These are phyloP conservation scores for Agrotis exclamationis DNA, from an alignment of 2,888 invertebrate species.

Conservation along the genomic window DNA sequence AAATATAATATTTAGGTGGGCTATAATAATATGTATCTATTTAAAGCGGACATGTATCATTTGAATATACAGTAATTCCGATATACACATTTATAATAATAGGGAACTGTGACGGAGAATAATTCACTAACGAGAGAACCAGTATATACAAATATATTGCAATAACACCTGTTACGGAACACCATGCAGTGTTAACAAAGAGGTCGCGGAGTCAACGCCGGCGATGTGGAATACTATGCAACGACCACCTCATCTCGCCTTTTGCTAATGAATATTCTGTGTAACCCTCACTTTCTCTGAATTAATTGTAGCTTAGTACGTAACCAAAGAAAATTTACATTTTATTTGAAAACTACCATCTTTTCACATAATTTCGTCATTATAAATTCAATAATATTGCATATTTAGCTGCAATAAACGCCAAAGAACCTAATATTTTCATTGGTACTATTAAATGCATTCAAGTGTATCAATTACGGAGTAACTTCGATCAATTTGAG, in stretches of 20 bases:
- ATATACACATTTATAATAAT: constrained; percentile 71
- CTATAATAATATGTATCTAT: constrained; percentile 72
- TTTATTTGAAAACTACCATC: background rate
- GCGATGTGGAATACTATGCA: constrained; percentile 38
- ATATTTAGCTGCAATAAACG: constrained; percentile 26
- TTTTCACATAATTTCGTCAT: constrained; percentile 18
- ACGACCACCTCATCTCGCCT: constrained; percentile 34
- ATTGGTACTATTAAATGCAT: constrained; percentile 35
- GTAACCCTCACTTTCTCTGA: constrained; percentile 47
- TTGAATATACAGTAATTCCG: constrained; percentile 77
- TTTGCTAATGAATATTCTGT: constrained; percentile 44
- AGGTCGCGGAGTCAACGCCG: constrained; percentile 42
- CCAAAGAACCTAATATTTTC: constrained; percentile 16
- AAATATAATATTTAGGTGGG: constrained; percentile 85
- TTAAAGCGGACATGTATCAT: constrained; percentile 78
- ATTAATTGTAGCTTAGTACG: constrained; percentile 40
- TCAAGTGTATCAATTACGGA: constrained; percentile 43
- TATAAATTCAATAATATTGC: constrained; percentile 18
- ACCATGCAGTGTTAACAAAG: constrained; percentile 46
- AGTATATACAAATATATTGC: constrained; percentile 65
- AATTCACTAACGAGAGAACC: constrained; percentile 71
- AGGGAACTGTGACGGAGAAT: constrained; percentile 76
- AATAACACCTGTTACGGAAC: constrained; percentile 49
- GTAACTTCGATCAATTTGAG: constrained; percentile 12
- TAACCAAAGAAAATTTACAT: constrained; percentile 6